Base-by-base conservation (phyloP, 2,797 vertebrate species). In the Rhyacichthys aspro region DNA sequence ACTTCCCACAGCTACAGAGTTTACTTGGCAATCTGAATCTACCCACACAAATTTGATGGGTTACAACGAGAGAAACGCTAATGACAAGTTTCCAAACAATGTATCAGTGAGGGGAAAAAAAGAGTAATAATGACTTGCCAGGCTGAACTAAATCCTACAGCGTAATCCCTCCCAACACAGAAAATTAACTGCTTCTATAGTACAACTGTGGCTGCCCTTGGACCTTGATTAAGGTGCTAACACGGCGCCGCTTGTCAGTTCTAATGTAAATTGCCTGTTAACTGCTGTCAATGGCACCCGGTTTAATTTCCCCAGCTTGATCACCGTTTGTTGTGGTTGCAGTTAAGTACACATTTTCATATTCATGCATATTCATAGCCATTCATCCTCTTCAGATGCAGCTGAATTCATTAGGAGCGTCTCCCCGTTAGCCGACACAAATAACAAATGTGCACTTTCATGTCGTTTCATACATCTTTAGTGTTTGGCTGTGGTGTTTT, bases 361-460 rank as follows among this genome's bases (percentile, higher is more conserved):
- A 70, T 60, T 81, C 76, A 88, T 89, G 82, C 82, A 89, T 89
- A 88, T 90, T 89, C 84, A 88, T 83, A 70, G 39, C 14, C 63
- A 74, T 75, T 77, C 72, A 60, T 79, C 76, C 78, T 72, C 78
- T 61, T 83, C 58, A 74, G 61, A 82, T 66, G 77, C 57, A 60
- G 86, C 67, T 68, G 61, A 74, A 84, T 85, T 78, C 78, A 88
- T 85, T 75, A 79, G 55, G 55, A 69, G 71, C 54, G 63, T 39
- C 63, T 83, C 72, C 66, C 70, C 55, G 49, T 80, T 86, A 68
- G 67, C 65, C 43, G 50, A 69, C 65, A 76, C 72, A 70, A 74
- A 72, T 46, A 75, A 85, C 63, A 83, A 75, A 79, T 17, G 46
- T 62, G 59, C 38, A 11, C 56, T 70, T 68, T 81, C 62, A 60